Base-by-base conservation (phyloP, 37 sponge, comb jelly and placozoan species). In the Mnemiopsis leidyi region DNA sequence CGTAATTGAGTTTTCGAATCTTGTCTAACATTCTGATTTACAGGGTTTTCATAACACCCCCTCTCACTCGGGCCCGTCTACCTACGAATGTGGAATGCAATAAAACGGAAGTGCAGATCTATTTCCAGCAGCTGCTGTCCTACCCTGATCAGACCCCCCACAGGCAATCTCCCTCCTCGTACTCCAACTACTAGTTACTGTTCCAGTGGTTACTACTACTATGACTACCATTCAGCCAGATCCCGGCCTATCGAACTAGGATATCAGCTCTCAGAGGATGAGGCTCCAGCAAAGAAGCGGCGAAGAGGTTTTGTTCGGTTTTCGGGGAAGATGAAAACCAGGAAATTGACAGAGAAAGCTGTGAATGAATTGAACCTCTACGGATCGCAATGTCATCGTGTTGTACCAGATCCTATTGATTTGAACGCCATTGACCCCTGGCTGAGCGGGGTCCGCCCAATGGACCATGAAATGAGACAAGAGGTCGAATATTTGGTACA, bases 271-370 rank as follows among this genome's bases (percentile, higher is more conserved):
- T 28, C 75, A 5, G 25, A 23, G 3, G 30, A 71, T 7, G 25
- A 71, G 5, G 75, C 25, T 5, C 30, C 25, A 23, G n/a, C 25
- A 5, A 71, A 71, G 75, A 71, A 71, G 20, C 75, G n/a, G 75
- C 25, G 75, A 18, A n/a, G 75, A 71, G 75, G 75, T n/a, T 71
- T 71, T 71, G 30, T 71, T 25, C 5, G 75, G 75, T 71, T 71
- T 71, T 71, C 75, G 20, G 30, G 30, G 30, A n/a, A 71, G 75
- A 29, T 28, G 30, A 71, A 71, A 18, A 71, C 7, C 25, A 71
- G n/a, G 30, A n/a, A 71, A 25, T 28, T 71, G 75, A 71, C 75
- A 7, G 75, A 71, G 75, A 28, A 71, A 25, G 75, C 75, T n/a
- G 30, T 71, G 5, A n/a, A 71, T n/a, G 30, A 28, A 5, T 28